Percentiles rank a stretch among this genome's conserved stretches.
phyloP scores from a whole-genome alignment of 2,797 vertebrate species.

The Tapera naevia region DNA sequence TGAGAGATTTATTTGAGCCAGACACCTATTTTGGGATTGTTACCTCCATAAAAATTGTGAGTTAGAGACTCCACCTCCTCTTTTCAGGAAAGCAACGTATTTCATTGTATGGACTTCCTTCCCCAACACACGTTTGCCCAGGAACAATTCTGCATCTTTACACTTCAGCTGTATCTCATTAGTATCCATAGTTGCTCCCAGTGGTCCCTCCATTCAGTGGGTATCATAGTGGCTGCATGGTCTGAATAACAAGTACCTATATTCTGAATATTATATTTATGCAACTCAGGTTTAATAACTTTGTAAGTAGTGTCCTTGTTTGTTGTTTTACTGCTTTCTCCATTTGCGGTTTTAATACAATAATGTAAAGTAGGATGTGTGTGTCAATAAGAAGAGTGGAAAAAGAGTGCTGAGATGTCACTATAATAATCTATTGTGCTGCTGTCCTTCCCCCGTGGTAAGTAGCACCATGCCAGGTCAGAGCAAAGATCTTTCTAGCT shows the following conservation, averaged over 20 bases:
- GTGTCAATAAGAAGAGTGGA: neutral
- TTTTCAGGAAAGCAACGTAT: neutral
- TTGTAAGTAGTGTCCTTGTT: neutral
- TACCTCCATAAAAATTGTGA: neutral
- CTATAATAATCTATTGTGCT: neutral
- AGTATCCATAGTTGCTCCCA: slow-evolving; percentile 31
- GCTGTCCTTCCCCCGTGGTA: neutral
- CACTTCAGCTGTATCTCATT: slow-evolving; percentile 22
- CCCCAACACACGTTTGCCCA: neutral
- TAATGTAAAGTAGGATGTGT: neutral
- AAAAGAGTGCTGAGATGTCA: neutral
- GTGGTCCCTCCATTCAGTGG: neutral
- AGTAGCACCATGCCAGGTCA: neutral
- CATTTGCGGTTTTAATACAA: neutral
- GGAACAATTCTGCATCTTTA: slow-evolving; percentile 6
- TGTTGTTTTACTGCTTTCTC: neutral
- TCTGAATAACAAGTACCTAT: slow-evolving; percentile 31
- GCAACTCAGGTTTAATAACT: neutral
- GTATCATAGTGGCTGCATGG: neutral
- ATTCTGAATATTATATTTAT: neutral
- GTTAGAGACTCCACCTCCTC: neutral
- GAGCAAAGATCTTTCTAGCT: neutral
- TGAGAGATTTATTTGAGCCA: neutral
- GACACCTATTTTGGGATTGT: neutral
- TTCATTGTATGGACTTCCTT: neutral